phyloP scores from a whole-genome alignment of 2,797 vertebrate genomes.

The Antrozous pallidus region DNA sequence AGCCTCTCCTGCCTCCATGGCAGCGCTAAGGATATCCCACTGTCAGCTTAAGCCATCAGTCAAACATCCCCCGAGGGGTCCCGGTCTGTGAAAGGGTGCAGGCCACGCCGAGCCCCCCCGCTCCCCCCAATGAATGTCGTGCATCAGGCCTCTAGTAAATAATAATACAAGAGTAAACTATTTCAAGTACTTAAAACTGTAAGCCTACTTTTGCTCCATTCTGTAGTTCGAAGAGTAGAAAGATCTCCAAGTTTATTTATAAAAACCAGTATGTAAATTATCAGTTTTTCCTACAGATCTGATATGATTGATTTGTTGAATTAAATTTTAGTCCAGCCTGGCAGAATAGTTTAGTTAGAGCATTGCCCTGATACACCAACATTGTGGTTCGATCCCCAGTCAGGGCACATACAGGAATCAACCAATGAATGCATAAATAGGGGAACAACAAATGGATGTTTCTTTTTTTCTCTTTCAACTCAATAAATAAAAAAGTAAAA shows the following conservation, averaged over 20 bases:
- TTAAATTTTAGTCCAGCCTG: slow-evolving; percentile 18
- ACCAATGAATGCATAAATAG: background rate
- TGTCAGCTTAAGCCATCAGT: too few relatives aligned
- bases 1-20: too few relatives aligned
- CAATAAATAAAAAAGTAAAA: background rate
- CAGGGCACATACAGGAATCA: background rate
- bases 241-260: slow-evolving; percentile 22
- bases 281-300: background rate
- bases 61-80: too few relatives aligned
- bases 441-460: background rate
- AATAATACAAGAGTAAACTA: background rate
- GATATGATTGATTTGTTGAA: background rate
- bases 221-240: slow-evolving; percentile 11
- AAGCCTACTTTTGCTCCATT: background rate
- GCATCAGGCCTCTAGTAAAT: background rate
- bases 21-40: too few relatives aligned
- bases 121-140: too few relatives aligned
- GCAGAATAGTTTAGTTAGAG: background rate
- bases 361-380: background rate
- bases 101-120: too few relatives aligned
- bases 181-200: background rate
- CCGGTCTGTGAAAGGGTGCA: too few relatives aligned
- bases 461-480: background rate
- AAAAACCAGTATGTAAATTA: slow-evolving; percentile 9
- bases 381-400: background rate